phyloP scores from a whole-genome alignment of 1,140 invertebrate genomes.

The Polypedilum pembai region DNA sequence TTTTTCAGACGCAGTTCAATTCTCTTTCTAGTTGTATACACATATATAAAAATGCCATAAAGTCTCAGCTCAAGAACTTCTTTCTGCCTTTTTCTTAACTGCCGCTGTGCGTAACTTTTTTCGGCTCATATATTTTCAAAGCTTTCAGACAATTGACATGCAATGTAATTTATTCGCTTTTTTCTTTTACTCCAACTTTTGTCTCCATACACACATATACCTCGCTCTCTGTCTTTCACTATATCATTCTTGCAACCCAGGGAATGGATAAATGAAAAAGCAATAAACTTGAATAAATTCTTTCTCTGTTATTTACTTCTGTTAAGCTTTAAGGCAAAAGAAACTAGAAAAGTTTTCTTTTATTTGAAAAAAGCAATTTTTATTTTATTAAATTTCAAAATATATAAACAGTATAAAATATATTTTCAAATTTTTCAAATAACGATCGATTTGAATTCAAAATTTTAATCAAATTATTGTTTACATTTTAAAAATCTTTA shows the following conservation, averaged over 20 bases:
- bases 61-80: neutral
- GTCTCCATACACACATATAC: neutral
- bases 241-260: neutral
- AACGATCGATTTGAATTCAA: no score
- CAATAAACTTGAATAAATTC: slow-evolving; percentile 18
- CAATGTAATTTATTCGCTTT: slow-evolving; percentile 18
- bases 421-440: no score
- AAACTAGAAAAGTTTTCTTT: no score
- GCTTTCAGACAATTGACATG: slow-evolving; percentile 17
- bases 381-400: no score
- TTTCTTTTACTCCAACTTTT: neutral
- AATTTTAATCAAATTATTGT: no score
- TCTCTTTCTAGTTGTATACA: neutral
- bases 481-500: no score
- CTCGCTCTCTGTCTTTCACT: no score
- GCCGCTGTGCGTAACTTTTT: slow-evolving; percentile 15
- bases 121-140: slow-evolving; percentile 2
- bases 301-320: neutral
- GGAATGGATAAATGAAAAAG: neutral
- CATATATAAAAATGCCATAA: slow-evolving; percentile 10
- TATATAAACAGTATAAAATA: no score
- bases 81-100: neutral
- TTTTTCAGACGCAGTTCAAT: slow-evolving; percentile 11
- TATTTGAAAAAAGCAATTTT: no score
- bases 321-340: neutral